These are phyloP conservation scores for Patiria miniata DNA, from an alignment of 35 echinoderm and acorn worm species.

Conservation along the genomic window DNA sequence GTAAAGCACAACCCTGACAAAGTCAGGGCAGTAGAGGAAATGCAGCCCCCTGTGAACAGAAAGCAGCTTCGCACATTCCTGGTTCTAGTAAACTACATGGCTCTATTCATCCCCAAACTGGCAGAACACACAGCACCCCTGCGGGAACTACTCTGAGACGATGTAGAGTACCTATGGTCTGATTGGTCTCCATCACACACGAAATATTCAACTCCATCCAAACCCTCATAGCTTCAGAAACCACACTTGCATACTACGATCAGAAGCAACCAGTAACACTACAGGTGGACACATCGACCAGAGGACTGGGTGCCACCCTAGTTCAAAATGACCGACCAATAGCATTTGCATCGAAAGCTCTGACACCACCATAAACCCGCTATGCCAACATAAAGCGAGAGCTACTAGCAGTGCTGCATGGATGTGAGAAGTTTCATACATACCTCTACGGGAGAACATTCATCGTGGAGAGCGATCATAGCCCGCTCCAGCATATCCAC, in stretches of 20 bases:
- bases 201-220: slow-evolving; percentile 51
- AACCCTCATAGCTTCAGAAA: slow-evolving; percentile 29
- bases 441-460: slow-evolving; percentile 57
- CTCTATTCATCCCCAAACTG: too few species aligned
- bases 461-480: slow-evolving; percentile 23
- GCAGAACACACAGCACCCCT: too few species aligned
- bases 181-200: slow-evolving; percentile 45
- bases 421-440: slow-evolving; percentile 68
- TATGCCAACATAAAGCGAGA: slow-evolving; percentile 65
- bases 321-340: too few species aligned
- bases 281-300: slow-evolving; percentile 35
- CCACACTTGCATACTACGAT: slow-evolving; percentile 37
- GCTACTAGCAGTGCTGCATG: too few species aligned
- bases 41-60: slow-evolving; percentile 23
- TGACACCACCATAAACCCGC: slow-evolving; percentile 42
- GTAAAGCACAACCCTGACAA: slow-evolving; percentile 25
- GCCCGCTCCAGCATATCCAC: slow-evolving; percentile 21
- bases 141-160: slow-evolving; percentile 10
- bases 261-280: too few species aligned
- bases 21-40: slow-evolving; percentile 39
- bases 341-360: too few species aligned
- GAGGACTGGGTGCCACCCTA: slow-evolving; percentile 16
- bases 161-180: neutral
- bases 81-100: neutral
- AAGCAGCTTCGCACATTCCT: slow-evolving; percentile 37